Evolutionary conservation across 2,113 vertebrate genomes (phyloP), one percentile per base, ranked within the genome.

Genomic region (Catharus bicknelli): DNA sequence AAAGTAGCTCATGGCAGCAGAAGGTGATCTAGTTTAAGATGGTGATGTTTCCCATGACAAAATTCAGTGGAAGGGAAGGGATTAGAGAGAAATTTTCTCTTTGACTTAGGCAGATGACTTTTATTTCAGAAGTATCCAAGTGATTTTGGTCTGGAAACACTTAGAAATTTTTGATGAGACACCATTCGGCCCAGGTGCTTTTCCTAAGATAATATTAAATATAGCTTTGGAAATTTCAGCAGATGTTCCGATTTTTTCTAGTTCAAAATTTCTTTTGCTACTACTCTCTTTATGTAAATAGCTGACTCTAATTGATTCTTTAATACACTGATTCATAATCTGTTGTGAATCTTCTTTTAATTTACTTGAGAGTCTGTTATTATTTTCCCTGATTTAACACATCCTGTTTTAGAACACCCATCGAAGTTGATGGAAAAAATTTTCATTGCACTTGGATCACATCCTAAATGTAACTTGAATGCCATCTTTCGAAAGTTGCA

Each of bases 351-450:
- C 58, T 88, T 90, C 81, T 75, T 72, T 64, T 94, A 69, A 89
- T 81, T 80, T 81, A 66, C 47, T 90, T 90, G 67, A 2, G 2
- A 81, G 16, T 55, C 57, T 78, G 45, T 82, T 94, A 69, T 67
- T 93, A 86, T 93, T 86, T 84, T 72, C 72, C 53, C 53, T 61
- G 50, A 93, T 90, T 91, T 90, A 93, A 92, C 68, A 83, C n/a
- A 93, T 95, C 88, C 92, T 92, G 83, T 75, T 96, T 94, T 64
- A 96, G 86, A 89, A 90, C 74, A 79, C 58, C 42, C 70, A 94
- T 57, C 0, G 2, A 90, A 82, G 36, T 17, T 42, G 42, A 86
- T 23, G 62, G 73, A 90, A 96, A 93, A 85, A 42, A 3, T 13
- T 51, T 88, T 81, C 51, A 58, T 76, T 89, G 70, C 69, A 88